phyloP scores from a whole-genome alignment of 1,140 invertebrate species.

The Plectrocnemia conspersa region DNA sequence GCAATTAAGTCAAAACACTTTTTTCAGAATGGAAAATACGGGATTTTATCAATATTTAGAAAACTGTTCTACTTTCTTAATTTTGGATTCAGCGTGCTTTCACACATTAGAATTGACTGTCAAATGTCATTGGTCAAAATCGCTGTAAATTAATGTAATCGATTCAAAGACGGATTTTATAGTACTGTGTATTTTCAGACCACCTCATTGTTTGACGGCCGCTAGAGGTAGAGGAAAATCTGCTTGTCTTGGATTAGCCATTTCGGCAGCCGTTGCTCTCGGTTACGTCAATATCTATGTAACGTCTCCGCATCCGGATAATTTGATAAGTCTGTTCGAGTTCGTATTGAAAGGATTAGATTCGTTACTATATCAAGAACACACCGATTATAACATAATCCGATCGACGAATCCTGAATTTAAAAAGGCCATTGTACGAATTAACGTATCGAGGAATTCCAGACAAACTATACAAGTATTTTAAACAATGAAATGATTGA shows the following conservation, averaged over 20 bases:
- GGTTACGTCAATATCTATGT: constrained; percentile 98
- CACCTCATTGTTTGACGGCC: constrained; percentile 93
- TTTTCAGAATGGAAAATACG: too few species aligned
- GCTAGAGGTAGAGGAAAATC: constrained; percentile 97
- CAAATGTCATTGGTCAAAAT: too few species aligned
- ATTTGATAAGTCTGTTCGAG: constrained; percentile 96
- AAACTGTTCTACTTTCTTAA: too few species aligned
- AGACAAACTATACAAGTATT: constrained; percentile 92
- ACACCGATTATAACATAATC: constrained; percentile 93
- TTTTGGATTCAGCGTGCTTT: too few species aligned
- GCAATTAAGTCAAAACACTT: too few species aligned
- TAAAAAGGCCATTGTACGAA: constrained; percentile 91
- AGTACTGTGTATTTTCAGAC: constrained; percentile 54
- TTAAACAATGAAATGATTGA: not conserved
- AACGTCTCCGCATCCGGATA: constrained; percentile 96
- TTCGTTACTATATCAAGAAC: constrained; percentile 92
- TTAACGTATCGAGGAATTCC: constrained; percentile 88
- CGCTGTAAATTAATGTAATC: not conserved
- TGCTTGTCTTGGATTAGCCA: constrained; percentile 91
- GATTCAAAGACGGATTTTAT: not conserved
- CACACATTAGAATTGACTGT: not conserved
- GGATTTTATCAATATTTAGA: too few species aligned
- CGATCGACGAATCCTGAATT: constrained; percentile 95
- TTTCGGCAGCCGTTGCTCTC: constrained; percentile 78
- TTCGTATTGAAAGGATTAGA: constrained; percentile 97